Conservation (phyloP, 2,888 invertebrate species). For the Rotaria sp. region DNA sequence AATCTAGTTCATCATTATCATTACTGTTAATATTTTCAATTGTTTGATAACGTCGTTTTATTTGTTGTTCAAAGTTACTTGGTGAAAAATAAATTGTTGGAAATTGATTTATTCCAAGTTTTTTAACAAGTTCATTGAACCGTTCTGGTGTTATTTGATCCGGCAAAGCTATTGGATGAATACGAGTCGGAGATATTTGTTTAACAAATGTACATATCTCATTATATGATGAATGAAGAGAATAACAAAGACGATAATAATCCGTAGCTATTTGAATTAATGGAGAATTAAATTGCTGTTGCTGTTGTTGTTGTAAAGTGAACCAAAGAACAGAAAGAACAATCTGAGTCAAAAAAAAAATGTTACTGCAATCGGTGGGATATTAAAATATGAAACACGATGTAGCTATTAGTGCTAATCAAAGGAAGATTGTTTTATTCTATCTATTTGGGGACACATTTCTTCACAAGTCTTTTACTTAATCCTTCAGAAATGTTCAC, state of each 20-base stretch:
- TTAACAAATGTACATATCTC: conserved; percentile 66
- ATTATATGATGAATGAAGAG: conserved; percentile 68
- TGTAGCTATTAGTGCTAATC: too few relatives aligned
- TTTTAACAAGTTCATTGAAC: not conserved
- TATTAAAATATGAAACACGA: too few relatives aligned
- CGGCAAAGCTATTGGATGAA: conserved; percentile 46
- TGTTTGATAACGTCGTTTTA: not conserved
- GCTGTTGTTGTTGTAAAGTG: not conserved
- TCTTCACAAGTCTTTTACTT: too few relatives aligned
- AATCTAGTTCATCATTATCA: not conserved
- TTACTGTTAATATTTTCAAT: not conserved
- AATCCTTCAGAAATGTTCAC: not conserved
- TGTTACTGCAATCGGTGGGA: too few relatives aligned
- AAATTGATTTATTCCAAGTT: not conserved
- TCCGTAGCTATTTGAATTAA: not conserved
- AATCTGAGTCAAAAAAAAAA: not conserved
- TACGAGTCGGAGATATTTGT: conserved; percentile 63
- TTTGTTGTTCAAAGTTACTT: not conserved
- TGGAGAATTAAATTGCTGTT: not conserved
- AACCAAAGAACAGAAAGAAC: conserved; percentile 5
- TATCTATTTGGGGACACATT: too few relatives aligned
- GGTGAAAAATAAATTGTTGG: not conserved
- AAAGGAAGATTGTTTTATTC: too few relatives aligned
- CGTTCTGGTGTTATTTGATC: not conserved
- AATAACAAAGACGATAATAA: conserved; percentile 58